Evolutionary conservation across 2,113 vertebrate genomes (phyloP).

Genomic region (Aptenodytes patagonicus): DNA sequence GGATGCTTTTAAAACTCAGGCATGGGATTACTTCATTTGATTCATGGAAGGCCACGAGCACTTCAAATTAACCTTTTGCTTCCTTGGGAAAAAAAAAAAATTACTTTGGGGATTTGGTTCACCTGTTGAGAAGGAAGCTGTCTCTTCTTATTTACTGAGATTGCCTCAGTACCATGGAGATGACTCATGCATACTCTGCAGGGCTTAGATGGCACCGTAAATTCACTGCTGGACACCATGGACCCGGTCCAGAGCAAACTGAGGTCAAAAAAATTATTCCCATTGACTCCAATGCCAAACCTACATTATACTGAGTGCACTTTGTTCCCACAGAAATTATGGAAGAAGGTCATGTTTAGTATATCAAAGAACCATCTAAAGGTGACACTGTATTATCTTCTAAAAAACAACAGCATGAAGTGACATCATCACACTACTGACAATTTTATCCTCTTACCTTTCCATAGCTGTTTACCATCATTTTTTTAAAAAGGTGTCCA

Average conservation of each 20-base stretch:
- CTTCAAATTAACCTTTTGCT: constrained; percentile 51
- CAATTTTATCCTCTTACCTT: neutral
- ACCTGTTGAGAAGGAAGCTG: constrained; percentile 40
- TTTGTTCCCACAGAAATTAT: neutral
- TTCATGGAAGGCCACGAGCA: constrained; percentile 36
- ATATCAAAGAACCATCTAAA: neutral
- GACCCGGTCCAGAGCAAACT: constrained; percentile 17
- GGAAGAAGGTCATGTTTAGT: neutral
- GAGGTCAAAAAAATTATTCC: constrained; percentile 26
- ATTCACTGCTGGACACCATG: constrained; percentile 23
- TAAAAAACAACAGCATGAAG: neutral
- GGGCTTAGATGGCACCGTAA: constrained; percentile 30
- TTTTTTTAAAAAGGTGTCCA: neutral
- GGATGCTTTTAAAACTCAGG: constrained; percentile 47
- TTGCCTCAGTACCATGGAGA: constrained; percentile 5
- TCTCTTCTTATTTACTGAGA: constrained; percentile 58
- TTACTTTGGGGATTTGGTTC: constrained; percentile 46
- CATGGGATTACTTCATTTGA: constrained; percentile 51
- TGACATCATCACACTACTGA: neutral
- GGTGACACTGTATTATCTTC: neutral
- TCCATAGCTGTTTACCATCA: neutral
- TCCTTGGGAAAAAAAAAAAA: neutral
- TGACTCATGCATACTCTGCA: constrained; percentile 19
- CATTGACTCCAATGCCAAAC: neutral
- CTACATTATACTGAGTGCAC: neutral